Base-by-base conservation (phyloP, 2,113 vertebrate species). In the Oreotrochilus melanogaster region DNA sequence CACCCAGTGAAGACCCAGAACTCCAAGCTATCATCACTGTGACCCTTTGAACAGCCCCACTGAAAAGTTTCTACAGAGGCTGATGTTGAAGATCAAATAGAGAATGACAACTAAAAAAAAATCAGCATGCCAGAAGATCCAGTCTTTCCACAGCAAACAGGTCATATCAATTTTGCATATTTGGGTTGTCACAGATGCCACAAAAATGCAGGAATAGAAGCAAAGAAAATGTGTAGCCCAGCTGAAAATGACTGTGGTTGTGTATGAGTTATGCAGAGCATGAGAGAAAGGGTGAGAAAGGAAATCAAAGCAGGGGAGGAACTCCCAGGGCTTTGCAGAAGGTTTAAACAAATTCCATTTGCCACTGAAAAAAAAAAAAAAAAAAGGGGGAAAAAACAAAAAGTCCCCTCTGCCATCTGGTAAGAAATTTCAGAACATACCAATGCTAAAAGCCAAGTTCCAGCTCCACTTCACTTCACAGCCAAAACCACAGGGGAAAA, bases 401-500 rank as follows among this genome's bases (percentile, higher is more conserved):
- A 61, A 43, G 8, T 30, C 8, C 33, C 22, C 4, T 25, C 33
- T 75, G 50, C 65, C 92, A 78, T 78, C 75, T 70, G 72, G 84
- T 86, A 91, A 42, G 1, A 22, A 95, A 93, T 95, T 95, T 65
- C 82, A 88, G 78, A 93, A 75, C n/a, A 58, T 15, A 71, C 31
- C 47, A 15, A 15, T 6, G 28, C 43, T 67, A 35, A 78, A 88
- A 91, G 69, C 61, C 87, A 92, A 2, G 61, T 82, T 86, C 51
- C 67, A 86, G 14, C 69, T 93, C 62, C 33, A 48, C 28, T 66
- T 78, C 3, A 2, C 45, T 73, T 75, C 0, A 0, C 86, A 90
- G 89, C 81, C 93, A 85, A 96, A 95, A 94, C 91, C 95, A 86
- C 81, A 64, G 22, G 37, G 51, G 51, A 18, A 64, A 58, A 58